Conservation (phyloP, 2,888 invertebrate species). For the Polydrusus cervinus region DNA sequence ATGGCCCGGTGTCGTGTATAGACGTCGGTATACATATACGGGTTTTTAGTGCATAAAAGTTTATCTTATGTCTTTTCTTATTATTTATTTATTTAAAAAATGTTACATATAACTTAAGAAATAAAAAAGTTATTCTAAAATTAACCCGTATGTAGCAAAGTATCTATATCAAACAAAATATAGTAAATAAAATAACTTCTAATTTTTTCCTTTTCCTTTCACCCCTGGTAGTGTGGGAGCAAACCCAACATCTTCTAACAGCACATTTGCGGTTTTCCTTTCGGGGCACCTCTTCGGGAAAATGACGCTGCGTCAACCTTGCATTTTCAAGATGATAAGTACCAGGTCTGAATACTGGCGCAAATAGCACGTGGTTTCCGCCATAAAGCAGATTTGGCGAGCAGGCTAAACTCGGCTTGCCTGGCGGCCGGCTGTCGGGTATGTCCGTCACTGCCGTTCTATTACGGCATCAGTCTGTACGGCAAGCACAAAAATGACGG, state of each 20-base stretch:
- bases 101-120: background rate
- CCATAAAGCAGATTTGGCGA: background rate
- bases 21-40: no score
- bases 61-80: background rate
- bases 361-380: constrained; percentile 3
- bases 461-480: constrained; percentile 6
- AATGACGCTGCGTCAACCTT: background rate
- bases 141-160: background rate
- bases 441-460: constrained; percentile 4
- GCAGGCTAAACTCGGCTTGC: constrained; percentile 5
- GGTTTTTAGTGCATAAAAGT: no score
- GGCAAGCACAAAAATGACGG: background rate
- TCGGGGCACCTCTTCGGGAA: background rate
- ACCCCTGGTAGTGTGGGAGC: constrained; percentile 6
- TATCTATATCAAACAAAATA: background rate
- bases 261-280: background rate
- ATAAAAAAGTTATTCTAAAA: constrained; percentile 2
- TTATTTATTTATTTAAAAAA: constrained; percentile 7
- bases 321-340: background rate
- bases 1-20: no score
- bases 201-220: background rate
- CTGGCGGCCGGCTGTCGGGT: background rate
- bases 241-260: constrained; percentile 7
- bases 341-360: background rate
- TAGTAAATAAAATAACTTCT: constrained; percentile 7